Conservation (phyloP, 2,888 invertebrate genomes). For the Calameuta pallipes region DNA sequence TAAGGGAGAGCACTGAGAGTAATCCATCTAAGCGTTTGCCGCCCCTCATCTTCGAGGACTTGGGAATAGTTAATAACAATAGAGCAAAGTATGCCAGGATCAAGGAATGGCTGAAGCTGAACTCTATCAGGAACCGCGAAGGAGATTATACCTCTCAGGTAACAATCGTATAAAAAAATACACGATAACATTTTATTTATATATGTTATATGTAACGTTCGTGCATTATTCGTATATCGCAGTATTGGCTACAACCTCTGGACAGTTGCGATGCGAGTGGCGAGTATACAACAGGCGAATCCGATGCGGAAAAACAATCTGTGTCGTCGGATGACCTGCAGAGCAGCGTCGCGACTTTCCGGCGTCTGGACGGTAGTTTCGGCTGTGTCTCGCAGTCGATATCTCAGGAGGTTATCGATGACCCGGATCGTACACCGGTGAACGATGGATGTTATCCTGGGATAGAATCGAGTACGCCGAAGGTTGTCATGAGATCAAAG, state of each 20-base stretch:
- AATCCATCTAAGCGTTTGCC: conserved; percentile 68
- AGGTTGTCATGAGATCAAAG: conserved; percentile 76
- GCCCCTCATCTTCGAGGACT: conserved; percentile 70
- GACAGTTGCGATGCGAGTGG: conserved; percentile 91
- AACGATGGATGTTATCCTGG: conserved; percentile 40
- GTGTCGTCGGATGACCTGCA: conserved; percentile 83
- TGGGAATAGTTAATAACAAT: conserved; percentile 67
- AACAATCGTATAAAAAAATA: background rate
- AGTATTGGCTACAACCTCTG: conserved; percentile 68
- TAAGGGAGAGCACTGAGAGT: conserved; percentile 71
- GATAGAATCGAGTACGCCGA: conserved; percentile 53
- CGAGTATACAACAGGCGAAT: conserved; percentile 84
- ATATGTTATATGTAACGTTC: conserved; percentile 5
- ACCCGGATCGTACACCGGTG: conserved; percentile 54
- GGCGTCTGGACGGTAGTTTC: conserved; percentile 61
- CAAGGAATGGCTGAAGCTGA: conserved; percentile 77
- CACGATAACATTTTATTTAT: background rate
- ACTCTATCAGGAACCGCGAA: conserved; percentile 54
- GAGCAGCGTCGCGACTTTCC: conserved; percentile 78
- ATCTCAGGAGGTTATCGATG: conserved; percentile 62
- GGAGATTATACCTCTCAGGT: conserved; percentile 55
- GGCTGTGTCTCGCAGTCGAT: conserved; percentile 53
- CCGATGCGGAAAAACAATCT: conserved; percentile 76
- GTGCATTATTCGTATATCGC: conserved; percentile 13
- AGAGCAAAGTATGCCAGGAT: conserved; percentile 75